A percentile compares a stretch with the other conserved stretches of the same genome.
Evolutionary conservation across 2,113 vertebrate genomes (phyloP).

Genomic region (Xenotilapia leptura): DNA sequence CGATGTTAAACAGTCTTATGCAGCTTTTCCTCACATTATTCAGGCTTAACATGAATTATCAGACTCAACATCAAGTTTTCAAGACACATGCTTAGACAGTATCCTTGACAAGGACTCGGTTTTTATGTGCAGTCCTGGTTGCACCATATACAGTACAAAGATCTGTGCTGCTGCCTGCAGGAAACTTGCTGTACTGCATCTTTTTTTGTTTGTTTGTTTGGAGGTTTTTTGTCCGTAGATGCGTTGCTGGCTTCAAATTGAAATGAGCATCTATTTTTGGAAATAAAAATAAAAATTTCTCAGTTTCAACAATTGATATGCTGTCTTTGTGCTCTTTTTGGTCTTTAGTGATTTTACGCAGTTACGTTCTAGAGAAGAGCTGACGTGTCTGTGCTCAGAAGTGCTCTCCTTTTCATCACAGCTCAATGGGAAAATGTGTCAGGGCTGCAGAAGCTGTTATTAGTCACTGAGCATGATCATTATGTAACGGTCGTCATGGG

Average conservation of each 20-base stretch:
- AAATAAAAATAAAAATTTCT: not conserved
- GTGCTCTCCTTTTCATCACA: not conserved
- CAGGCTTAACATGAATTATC: not conserved
- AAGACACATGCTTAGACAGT: not conserved
- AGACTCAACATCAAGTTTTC: not conserved
- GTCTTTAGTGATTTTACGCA: not conserved
- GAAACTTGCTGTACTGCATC: not conserved
- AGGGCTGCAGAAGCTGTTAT: not conserved
- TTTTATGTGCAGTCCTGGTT: not conserved
- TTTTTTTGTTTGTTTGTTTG: not conserved
- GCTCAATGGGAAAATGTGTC: not conserved
- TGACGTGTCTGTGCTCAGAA: not conserved
- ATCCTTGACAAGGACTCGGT: fast-evolving
- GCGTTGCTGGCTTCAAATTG: not conserved
- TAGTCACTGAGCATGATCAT: not conserved
- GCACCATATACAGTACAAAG: not conserved
- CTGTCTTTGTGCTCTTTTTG: not conserved
- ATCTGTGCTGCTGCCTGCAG: constrained; percentile 42
- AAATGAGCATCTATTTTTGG: not conserved
- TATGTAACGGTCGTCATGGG: not conserved
- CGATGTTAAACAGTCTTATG: not conserved
- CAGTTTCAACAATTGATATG: not conserved
- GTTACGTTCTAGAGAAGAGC: not conserved
- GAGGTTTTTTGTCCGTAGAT: not conserved
- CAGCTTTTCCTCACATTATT: not conserved